Evolutionary conservation across 2,888 invertebrate genomes (phyloP).

Genomic region (Patella depressa): DNA sequence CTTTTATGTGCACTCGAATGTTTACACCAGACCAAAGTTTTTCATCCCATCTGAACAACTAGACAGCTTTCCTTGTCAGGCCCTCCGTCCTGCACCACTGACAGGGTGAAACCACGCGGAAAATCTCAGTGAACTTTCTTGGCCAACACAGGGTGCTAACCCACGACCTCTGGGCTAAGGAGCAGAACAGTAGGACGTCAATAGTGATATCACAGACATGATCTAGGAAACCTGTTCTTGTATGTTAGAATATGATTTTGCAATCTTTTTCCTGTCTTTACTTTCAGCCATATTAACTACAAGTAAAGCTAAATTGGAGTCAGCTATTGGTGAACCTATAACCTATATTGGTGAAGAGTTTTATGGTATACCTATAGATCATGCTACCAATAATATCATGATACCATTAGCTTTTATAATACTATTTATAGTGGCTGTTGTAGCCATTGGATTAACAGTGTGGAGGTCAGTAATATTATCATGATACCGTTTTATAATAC

Average conservation of each 20-base stretch:
- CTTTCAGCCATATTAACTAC: slow-evolving; percentile 42
- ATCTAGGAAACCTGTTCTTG: neutral
- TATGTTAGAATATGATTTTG: neutral
- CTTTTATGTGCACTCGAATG: too few species aligned
- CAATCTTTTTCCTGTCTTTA: neutral
- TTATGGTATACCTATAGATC: slow-evolving; percentile 45
- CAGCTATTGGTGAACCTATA: slow-evolving; percentile 42
- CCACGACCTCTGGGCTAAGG: too few species aligned
- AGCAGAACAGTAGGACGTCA: too few species aligned
- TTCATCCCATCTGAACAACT: too few species aligned
- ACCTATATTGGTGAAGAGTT: slow-evolving; percentile 48
- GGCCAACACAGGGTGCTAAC: too few species aligned
- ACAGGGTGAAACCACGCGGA: too few species aligned
- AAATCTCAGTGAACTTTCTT: too few species aligned
- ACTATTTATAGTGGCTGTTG: slow-evolving; percentile 39
- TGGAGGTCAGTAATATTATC: slow-evolving; percentile 50
- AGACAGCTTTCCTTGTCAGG: too few species aligned
- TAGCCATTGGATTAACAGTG: slow-evolving; percentile 42
- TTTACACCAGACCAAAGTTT: too few species aligned
- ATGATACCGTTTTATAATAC: slow-evolving; percentile 47
- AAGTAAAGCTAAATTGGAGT: slow-evolving; percentile 36
- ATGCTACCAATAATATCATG: slow-evolving; percentile 44
- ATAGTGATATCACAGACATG: too few species aligned
- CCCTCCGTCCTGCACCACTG: too few species aligned
- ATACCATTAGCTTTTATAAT: slow-evolving; percentile 50